A percentile compares a stretch with the other conserved stretches of the same genome.
Evolutionary conservation across 2,797 vertebrate genomes (phyloP).

Genomic region (Ptychadena robeensis): DNA sequence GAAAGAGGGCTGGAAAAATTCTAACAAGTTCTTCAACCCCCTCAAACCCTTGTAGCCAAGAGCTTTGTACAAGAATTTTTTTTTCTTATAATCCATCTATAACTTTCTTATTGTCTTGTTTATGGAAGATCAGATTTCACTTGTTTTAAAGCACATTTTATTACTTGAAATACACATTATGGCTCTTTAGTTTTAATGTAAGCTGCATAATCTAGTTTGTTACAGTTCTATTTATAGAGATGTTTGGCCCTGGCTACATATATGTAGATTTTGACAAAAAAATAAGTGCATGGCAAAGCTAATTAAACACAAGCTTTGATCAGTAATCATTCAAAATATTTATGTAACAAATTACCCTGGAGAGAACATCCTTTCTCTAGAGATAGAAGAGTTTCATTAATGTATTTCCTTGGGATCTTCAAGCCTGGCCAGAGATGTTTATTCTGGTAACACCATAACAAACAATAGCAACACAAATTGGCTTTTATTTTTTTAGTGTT

Average conservation of each 20-base stretch:
- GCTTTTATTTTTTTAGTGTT: no score
- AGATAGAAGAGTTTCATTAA: slow-evolving; percentile 51
- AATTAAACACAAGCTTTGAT: slow-evolving; percentile 19
- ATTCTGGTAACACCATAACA: slow-evolving; percentile 22
- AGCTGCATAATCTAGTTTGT: not conserved
- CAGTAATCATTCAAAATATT: slow-evolving; percentile 54
- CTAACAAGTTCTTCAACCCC: no score
- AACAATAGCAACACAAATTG: not conserved
- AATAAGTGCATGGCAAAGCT: not conserved
- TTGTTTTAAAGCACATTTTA: no score
- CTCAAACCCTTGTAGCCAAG: no score
- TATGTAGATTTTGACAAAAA: not conserved
- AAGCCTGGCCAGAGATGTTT: slow-evolving; percentile 41
- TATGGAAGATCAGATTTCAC: no score
- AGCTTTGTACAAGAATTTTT: no score
- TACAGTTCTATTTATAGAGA: not conserved
- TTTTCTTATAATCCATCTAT: no score
- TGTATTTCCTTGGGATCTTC: slow-evolving; percentile 43
- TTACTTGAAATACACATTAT: no score
- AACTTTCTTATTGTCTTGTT: no score
- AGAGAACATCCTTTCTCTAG: slow-evolving; percentile 36
- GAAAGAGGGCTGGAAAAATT: no score
- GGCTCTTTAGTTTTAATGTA: no score
- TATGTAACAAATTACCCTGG: slow-evolving; percentile 37
- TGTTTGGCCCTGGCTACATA: not conserved